These are phyloP conservation scores for Rynchops niger DNA, from an alignment of 2,113 vertebrate species.

Conservation along the genomic window DNA sequence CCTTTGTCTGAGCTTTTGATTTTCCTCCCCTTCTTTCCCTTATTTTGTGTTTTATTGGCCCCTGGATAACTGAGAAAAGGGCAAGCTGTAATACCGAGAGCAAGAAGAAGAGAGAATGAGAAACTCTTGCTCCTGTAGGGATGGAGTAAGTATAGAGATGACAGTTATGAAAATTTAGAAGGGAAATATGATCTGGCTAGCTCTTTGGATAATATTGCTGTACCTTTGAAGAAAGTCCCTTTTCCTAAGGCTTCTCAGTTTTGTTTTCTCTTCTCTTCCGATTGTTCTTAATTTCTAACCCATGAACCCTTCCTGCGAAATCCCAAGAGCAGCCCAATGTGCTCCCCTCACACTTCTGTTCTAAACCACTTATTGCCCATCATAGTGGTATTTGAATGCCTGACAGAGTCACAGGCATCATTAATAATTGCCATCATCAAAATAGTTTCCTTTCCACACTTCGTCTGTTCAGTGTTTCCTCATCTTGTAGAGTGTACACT, in stretches of 20 bases:
- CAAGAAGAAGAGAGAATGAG: not conserved
- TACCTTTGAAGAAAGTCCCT: not conserved
- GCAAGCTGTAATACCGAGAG: not conserved
- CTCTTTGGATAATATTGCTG: not conserved
- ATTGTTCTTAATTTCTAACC: slow-evolving; percentile 1
- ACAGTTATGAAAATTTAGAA: not conserved
- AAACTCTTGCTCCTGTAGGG: not conserved
- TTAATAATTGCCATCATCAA: slow-evolving; percentile 40
- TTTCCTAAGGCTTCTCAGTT: not conserved
- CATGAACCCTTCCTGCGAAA: not conserved
- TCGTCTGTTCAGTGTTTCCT: not conserved
- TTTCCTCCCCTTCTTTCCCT: not conserved
- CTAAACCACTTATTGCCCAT: not conserved
- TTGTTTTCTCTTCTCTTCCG: not conserved
- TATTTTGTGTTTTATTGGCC: not conserved
- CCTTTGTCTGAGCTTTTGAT: not conserved
- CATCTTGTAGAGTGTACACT: not conserved
- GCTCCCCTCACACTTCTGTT: not conserved
- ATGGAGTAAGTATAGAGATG: not conserved
- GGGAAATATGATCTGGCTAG: not conserved
- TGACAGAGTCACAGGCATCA: not conserved
- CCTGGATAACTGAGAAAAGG: not conserved
- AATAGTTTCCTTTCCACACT: slow-evolving; percentile 31
- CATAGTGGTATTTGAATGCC: not conserved
- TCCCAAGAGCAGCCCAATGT: not conserved